phyloP scores from a whole-genome alignment of 2,113 vertebrate species.

The Arothron firmamentum region DNA sequence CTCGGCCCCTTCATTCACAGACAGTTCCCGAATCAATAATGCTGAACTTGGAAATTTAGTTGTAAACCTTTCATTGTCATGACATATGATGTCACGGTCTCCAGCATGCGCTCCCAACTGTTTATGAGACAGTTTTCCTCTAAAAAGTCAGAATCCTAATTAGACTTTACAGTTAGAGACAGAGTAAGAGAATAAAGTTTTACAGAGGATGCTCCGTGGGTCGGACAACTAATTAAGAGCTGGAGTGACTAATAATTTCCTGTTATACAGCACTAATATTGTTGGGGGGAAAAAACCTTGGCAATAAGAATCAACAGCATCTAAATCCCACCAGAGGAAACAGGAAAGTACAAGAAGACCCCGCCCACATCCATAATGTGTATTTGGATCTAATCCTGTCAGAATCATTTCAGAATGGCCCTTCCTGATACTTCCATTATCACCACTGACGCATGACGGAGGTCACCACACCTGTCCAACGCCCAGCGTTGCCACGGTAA shows the following conservation, averaged over 20 bases:
- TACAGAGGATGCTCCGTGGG: neutral
- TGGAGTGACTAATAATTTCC: neutral
- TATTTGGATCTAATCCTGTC: slow-evolving; percentile 2
- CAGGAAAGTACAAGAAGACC: neutral
- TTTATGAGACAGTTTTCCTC: slow-evolving; percentile 57
- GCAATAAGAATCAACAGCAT: too few species aligned
- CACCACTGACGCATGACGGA: slow-evolving; percentile 25
- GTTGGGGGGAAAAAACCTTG: neutral
- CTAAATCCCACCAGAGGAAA: too few species aligned
- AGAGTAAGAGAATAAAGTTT: slow-evolving; percentile 6
- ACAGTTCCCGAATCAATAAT: slow-evolving; percentile 12
- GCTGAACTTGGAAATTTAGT: slow-evolving; percentile 23
- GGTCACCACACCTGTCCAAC: slow-evolving; percentile 15
- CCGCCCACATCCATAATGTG: slow-evolving; percentile 23
- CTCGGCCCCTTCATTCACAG: neutral
- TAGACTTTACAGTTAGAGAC: slow-evolving; percentile 31
- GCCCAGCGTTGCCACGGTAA: slow-evolving; percentile 5
- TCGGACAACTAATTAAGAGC: slow-evolving; percentile 38
- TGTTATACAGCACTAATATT: neutral
- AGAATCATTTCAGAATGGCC: neutral
- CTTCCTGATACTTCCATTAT: neutral
- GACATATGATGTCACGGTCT: slow-evolving; percentile 25
- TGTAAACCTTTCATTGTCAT: slow-evolving; percentile 24
- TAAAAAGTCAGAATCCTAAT: slow-evolving; percentile 43
- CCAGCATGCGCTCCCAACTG: slow-evolving; percentile 35